These are phyloP conservation scores for Pantala flavescens DNA, from an alignment of 1,140 invertebrate species.

Conservation along the genomic window DNA sequence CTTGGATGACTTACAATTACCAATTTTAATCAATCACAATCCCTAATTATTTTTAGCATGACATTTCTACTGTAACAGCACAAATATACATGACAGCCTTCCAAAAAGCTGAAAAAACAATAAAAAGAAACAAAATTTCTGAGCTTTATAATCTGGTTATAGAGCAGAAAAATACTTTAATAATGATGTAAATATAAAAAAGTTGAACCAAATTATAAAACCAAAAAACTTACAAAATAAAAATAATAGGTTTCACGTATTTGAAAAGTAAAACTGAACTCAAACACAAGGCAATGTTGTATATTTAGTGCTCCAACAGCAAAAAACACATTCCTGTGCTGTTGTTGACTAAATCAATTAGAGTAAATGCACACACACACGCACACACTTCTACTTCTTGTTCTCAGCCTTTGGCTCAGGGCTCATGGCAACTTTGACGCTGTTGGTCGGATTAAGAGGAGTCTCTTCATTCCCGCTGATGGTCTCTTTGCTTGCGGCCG, in stretches of 20 bases:
- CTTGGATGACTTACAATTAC: not conserved
- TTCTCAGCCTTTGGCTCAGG: not conserved
- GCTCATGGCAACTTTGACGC: slow-evolving; percentile 12
- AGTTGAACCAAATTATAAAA: no score
- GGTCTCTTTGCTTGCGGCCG: slow-evolving; percentile 21
- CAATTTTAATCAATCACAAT: not conserved
- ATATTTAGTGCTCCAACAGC: not conserved
- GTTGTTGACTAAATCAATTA: not conserved
- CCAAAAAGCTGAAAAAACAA: no score
- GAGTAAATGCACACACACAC: not conserved
- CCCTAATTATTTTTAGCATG: not conserved
- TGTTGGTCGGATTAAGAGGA: slow-evolving; percentile 18
- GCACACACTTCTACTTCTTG: not conserved
- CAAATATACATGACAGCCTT: not conserved
- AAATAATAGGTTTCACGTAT: no score
- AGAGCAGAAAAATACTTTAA: no score
- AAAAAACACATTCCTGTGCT: not conserved
- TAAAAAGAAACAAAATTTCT: no score
- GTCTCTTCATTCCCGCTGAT: slow-evolving; percentile 19
- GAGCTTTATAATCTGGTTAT: no score
- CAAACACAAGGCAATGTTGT: not conserved
- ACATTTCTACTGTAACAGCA: not conserved
- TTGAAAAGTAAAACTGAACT: no score
- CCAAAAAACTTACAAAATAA: no score
- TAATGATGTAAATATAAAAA: no score